Evolutionary conservation across 2,888 invertebrate genomes (phyloP), one percentile per base, ranked within the genome.

Genomic region (Seira musarum): DNA sequence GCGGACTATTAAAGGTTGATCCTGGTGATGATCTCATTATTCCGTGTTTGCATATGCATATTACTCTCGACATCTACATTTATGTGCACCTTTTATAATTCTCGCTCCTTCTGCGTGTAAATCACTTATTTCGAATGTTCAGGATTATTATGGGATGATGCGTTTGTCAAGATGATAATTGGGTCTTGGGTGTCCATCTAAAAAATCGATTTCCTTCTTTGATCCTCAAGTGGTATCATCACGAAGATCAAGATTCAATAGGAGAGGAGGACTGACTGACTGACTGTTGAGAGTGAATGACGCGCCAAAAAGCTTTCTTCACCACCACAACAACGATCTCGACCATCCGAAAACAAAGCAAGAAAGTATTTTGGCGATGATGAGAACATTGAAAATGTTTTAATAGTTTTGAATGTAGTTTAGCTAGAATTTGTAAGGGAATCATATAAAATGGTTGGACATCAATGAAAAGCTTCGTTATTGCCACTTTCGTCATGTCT

Each of bases 11-110:
- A 53, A 67, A 25, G 71, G 70, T 73, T 81, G 68, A 81, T 78
- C 81, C 70, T 73, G 81, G 81, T 74, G 81, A 81, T 81, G 81
- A 81, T 81, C 81, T 81, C 81, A 81, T 81, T 66, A 81, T 72
- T 68, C 65, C 30, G 65, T 64, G 53, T 77, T 68, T 68, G 65
- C 64, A 60, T 71, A 61, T 71, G 30, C 60, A 60, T 53, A 60
- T 60, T n/a, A 49, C 13, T 60, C 5, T 21, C 60, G 60, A 22
- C 30, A 40, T 63, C 60, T 63, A 40, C 64, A 64, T 81, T 63
- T 74, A 69, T 74, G 70, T 60, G 60, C 22, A 21, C 60, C 15
- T 53, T 53, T 53, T 53, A 53, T 53, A 53, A 30, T 17, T 53
- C 53, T 53, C 53, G 6, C 53, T 53, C 53, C 53, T 53, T 53